Base-by-base conservation (phyloP, 2,113 vertebrate species). In the Tamias sibiricus region DNA sequence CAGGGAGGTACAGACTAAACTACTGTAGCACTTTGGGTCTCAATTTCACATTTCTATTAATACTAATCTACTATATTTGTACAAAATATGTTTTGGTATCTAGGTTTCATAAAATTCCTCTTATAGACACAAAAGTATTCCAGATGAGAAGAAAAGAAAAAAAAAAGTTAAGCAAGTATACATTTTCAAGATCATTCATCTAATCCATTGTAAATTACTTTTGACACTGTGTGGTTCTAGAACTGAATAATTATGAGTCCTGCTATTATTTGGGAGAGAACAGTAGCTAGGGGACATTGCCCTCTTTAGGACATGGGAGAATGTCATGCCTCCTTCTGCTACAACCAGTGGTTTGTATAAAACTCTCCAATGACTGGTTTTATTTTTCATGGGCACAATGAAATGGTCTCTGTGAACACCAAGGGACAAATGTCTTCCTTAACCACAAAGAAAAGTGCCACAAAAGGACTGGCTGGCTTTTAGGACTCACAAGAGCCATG, bases 401-500 rank as follows among this genome's bases (percentile, higher is more conserved):
- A 87, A 80, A 90, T 32, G 32, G 68, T 3, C 42, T 80, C 75
- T 54, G 28, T 66, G 84, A 69, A 87, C 24, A 95, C 59, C 49
- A 64, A 92, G 44, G 19, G 57, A 44, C 32, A 57, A 81, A 62
- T 20, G 8, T 66, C 59, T 81, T 89, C 83, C 52, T 80, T 85
- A 42, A 40, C 59, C 32, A 75, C n/a, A 42, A 17, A 80, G 83
- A 54, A 59, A 69, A 76, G 57, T 7, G 19, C 40, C 59, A 49
- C 54, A 54, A 94, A 94, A 90, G 32, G 35, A 90, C 30, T 14
- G 19, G 76, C 72, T 95, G 79, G 26, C 26, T 87, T 96, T 87
- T 13, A 74, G 83, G 37, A 68, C 74, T 30, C 59, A 49, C 62
- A 49, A 28, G 35, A 42, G 37, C 88, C 80, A 87, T 87, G 59